Conservation (phyloP, 2,888 invertebrate genomes). For the Cheilosia urbana region DNA sequence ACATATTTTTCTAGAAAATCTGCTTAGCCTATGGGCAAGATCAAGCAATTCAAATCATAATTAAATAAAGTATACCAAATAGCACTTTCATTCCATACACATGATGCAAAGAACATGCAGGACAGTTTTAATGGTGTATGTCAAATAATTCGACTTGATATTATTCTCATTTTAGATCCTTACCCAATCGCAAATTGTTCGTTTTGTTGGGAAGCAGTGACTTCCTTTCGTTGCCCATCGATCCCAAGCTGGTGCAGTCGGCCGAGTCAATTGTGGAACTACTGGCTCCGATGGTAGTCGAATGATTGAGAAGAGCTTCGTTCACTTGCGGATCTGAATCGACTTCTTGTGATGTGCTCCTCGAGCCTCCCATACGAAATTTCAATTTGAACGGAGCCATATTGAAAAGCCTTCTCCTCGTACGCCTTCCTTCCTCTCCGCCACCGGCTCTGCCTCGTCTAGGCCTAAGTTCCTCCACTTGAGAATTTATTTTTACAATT, state of each 20-base stretch:
- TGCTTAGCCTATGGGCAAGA: too few relatives aligned
- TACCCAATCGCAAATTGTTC: constrained; percentile 82
- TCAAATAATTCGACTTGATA: not conserved
- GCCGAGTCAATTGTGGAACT: constrained; percentile 83
- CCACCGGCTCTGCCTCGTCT: constrained; percentile 66
- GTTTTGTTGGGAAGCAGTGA: constrained; percentile 81
- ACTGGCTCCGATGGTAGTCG: constrained; percentile 81
- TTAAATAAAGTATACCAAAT: not conserved
- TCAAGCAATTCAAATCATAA: not conserved
- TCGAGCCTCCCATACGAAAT: constrained; percentile 84
- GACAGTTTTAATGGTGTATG: not conserved
- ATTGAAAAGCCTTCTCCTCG: constrained; percentile 63
- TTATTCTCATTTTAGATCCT: constrained; percentile 75
- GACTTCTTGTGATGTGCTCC: constrained; percentile 84
- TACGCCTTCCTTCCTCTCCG: constrained; percentile 62
- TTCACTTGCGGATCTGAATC: constrained; percentile 83
- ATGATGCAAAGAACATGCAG: constrained; percentile 44
- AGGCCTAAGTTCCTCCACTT: constrained; percentile 70
- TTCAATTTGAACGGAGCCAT: constrained; percentile 84
- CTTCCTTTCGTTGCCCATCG: constrained; percentile 82
- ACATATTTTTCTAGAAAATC: too few relatives aligned
- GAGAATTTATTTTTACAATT: constrained; percentile 70
- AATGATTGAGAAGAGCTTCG: constrained; percentile 81
- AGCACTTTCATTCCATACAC: constrained; percentile 12
- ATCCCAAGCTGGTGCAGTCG: constrained; percentile 82